Conservation (phyloP, 2,888 invertebrate genomes). For the Cotesia congregata region DNA sequence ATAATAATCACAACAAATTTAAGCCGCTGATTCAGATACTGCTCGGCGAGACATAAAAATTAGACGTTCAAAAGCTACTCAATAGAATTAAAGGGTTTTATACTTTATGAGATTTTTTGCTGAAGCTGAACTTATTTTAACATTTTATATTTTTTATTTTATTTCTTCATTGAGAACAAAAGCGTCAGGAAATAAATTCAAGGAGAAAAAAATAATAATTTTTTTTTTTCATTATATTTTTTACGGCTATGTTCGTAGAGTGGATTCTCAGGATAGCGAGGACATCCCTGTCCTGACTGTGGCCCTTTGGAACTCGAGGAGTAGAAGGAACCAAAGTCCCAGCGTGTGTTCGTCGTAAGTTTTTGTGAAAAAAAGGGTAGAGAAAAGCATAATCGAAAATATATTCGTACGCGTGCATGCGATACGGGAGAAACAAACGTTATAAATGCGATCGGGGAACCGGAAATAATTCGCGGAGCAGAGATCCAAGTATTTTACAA, state of each 20-base stretch:
- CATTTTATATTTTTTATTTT: conserved; percentile 13
- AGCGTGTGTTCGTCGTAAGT: conserved; percentile 11
- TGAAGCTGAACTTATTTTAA: conserved; percentile 12
- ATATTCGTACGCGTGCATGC: conserved; percentile 18
- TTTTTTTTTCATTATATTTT: conserved; percentile 14
- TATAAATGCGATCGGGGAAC: conserved; percentile 59
- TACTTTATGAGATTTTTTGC: conserved; percentile 35
- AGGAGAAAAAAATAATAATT: conserved; percentile 3
- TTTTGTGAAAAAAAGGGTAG: neutral
- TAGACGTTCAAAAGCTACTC: conserved; percentile 15
- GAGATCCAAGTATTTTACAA: conserved; percentile 30
- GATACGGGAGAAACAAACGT: conserved; percentile 59
- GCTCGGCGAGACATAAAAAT: conserved; percentile 28
- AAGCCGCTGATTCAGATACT: conserved; percentile 13
- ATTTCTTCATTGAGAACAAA: conserved; percentile 18
- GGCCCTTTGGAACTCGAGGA: conserved; percentile 18
- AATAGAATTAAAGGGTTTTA: neutral
- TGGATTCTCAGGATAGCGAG: conserved; percentile 23
- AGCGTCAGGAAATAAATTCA: conserved; percentile 29
- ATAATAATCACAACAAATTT: conserved; percentile 13
- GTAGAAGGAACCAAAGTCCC: conserved; percentile 8
- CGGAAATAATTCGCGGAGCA: conserved; percentile 63
- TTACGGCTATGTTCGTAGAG: neutral
- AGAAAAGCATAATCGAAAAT: conserved; percentile 11
- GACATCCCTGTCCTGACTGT: conserved; percentile 18